Evolutionary conservation across 2,888 invertebrate genomes (phyloP).

Genomic region (Cryptocephalus primarius): DNA sequence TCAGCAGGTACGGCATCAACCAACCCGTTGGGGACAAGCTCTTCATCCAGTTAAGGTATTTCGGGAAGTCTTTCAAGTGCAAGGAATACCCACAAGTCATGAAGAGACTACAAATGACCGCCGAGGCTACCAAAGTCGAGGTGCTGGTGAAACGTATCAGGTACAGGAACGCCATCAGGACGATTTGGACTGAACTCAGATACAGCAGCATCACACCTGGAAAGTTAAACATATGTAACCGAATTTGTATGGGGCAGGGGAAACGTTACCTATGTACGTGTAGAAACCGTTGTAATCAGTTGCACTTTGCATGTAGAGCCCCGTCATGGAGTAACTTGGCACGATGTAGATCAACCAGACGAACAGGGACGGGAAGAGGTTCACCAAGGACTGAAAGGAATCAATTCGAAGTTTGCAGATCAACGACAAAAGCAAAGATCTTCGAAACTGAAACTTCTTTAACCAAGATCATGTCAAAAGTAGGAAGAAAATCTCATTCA

Average conservation of each 20-base stretch:
- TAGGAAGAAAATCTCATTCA: no score
- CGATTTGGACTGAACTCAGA: slow-evolving; percentile 55
- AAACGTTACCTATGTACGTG: slow-evolving; percentile 51
- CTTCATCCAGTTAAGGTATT: slow-evolving; percentile 54
- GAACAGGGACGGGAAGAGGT: slow-evolving; percentile 64
- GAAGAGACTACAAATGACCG: slow-evolving; percentile 48
- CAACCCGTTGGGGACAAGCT: slow-evolving; percentile 63
- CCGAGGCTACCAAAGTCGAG: slow-evolving; percentile 48
- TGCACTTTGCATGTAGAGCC: slow-evolving; percentile 60
- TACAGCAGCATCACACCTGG: slow-evolving; percentile 63
- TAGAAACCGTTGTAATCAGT: slow-evolving; percentile 59
- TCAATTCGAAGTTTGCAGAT: neutral
- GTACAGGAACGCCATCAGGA: slow-evolving; percentile 56
- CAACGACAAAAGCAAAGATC: no score
- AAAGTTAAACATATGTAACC: slow-evolving; percentile 8
- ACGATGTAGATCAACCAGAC: slow-evolving; percentile 77
- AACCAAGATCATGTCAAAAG: no score
- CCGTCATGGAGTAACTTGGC: slow-evolving; percentile 84
- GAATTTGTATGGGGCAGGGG: neutral
- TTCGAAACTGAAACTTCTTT: no score
- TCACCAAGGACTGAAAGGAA: slow-evolving; percentile 58
- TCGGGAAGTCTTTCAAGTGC: slow-evolving; percentile 56
- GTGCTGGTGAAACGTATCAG: slow-evolving; percentile 54
- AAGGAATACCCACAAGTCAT: slow-evolving; percentile 58
- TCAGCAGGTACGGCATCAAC: slow-evolving; percentile 56